phyloP scores from a whole-genome alignment of 1,140 invertebrate genomes.

The Metopolophium dirhodum region DNA sequence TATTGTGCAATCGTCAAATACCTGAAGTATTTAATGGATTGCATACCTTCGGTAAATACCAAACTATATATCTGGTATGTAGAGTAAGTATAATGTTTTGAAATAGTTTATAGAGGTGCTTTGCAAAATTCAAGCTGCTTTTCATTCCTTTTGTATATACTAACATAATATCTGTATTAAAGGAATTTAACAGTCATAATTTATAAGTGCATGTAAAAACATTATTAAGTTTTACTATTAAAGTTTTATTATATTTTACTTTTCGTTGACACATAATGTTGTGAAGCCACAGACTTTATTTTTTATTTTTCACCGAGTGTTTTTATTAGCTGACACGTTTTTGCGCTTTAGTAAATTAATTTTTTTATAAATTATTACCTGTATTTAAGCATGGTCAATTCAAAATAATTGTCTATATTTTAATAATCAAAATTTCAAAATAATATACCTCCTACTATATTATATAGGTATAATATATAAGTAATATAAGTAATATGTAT shows the following conservation, averaged over 20 bases:
- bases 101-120: background rate
- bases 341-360: background rate
- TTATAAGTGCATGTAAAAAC: background rate
- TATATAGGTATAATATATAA: background rate
- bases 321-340: background rate
- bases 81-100: background rate
- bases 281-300: background rate
- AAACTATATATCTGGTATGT: conserved; percentile 1
- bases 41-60: background rate
- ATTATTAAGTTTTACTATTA: background rate
- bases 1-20: background rate
- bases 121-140: background rate
- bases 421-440: background rate
- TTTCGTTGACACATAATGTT: background rate
- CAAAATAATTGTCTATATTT: background rate
- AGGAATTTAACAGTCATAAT: background rate
- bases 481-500: no score
- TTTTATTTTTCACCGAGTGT: no score
- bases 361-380: background rate
- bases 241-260: background rate
- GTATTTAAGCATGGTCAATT: background rate
- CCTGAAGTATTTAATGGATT: background rate
- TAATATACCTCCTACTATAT: background rate
- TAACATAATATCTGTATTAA: background rate
- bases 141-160: background rate